Evolutionary conservation across 2,888 invertebrate genomes (phyloP), one percentile per base, ranked within the genome.

Genomic region (Lottia gigantea): DNA sequence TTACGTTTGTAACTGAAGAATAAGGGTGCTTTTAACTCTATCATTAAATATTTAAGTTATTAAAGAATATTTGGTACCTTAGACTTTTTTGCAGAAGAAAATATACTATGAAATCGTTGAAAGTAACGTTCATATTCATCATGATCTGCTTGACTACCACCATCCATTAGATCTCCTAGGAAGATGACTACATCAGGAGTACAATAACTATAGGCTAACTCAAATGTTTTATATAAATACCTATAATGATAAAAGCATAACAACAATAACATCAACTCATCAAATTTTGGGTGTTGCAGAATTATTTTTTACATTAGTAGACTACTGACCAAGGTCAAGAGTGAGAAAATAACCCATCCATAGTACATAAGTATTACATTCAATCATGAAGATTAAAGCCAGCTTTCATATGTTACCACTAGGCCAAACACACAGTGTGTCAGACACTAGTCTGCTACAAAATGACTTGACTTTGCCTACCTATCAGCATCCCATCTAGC

Each of bases 141-240:
- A 72, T 91, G 89, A 2, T 91, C 91, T 1, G 96, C 93, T 72
- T 92, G 91, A 72, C 95, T 95, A 0, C 97, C 98, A 90, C 98
- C 98, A 85, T 98, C 97, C 90, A 96, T 93, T 66, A 98, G 90
- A 89, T 98, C 98, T 1, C 98, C 98, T 70, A 98, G 90, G 89
- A 95, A 98, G 63, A 95, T 91, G 66, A 98, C 91, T 16, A 95
- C 91, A 89, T 97, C 92, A 12, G 98, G 97, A 78, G 93, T 90
- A 63, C 93, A 91, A 86, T 93, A 92, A 55, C 91, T 89, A 49
- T 93, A 87, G 2, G 94, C 96, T 77, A 92, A 90, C 16, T 90
- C 89, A 88, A 95, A 98, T 55, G 96, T 95, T 83, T 93, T 93
- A 47, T 90, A 90, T 69, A 97, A 89, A 88, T 94, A 97, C 83